Base-by-base conservation (phyloP, 1,140 invertebrate species). In the Aphis gossypii region DNA sequence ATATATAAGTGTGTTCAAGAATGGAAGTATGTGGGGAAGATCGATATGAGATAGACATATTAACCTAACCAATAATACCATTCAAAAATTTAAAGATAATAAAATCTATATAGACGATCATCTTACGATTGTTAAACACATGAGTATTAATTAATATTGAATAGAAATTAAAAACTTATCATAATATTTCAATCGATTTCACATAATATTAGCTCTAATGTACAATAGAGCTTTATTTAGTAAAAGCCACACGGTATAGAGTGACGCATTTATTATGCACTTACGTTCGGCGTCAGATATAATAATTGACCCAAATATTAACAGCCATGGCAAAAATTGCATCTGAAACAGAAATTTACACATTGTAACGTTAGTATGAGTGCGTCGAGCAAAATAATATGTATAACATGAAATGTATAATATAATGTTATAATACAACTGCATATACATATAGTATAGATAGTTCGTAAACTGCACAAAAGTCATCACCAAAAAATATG, bases 241-340 rank as follows among this genome's bases (percentile, higher is more conserved):
- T n/a, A n/a, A 76, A 76, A 76, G 30, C 60, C n/a, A 76, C 14
- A 76, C 60, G 60, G 60, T 76, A 41, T 41, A 18, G 30, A 76
- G n/a, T 68, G 60, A 68, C 60, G 30, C 60, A n/a, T 76, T n/a
- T 76, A 76, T 9, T 89, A 56, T 54, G 6, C 14, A 92, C 92
- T 93, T 56, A 93, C 92, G 92, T 83, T 84, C 92, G 18, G 92
- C 92, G 48, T 93, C 48, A n/a, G 82, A n/a, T 44, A 93, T 35
- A 18, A 93, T 84, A 38, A 86, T 86, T 18, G 41, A 93, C 18
- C 68, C 92, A 38, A 56, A 44, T 56, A 86, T 44, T 30, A 93
- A 86, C 82, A 93, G 48, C 82, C 82, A 84, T 84, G 48, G 21
- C 48, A 83, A 93, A 35, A 86, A 54, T 86, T 84, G 82, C 92